A percentile compares a stretch with the other conserved stretches of the same genome.
Evolutionary conservation across 2,888 invertebrate species (phyloP).

Genomic region (Drosophila dives): DNA sequence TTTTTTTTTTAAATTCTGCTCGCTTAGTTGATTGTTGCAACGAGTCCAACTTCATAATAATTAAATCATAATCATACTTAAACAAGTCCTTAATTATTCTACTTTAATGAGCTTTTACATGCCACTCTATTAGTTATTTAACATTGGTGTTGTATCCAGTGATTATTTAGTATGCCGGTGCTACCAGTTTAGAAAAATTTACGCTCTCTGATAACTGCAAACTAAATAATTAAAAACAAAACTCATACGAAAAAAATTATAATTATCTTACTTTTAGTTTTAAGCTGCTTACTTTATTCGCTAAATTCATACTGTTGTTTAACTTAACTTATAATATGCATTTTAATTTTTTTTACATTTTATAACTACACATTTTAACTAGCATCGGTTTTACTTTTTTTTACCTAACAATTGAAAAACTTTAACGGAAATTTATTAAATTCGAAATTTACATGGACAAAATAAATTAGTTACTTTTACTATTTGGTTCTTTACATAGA

Average conservation of each 20-base stretch:
- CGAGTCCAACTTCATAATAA: conserved; percentile 1
- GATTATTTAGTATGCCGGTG: conserved; percentile 41
- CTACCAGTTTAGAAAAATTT: conserved; percentile 57
- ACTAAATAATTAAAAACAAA: conserved; percentile 23
- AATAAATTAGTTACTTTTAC: not conserved
- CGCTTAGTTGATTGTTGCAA: not conserved
- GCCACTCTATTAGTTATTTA: conserved; percentile 15
- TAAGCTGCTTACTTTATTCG: conserved; percentile 15
- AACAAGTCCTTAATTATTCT: conserved; percentile 2
- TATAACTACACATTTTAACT: conserved; percentile 7
- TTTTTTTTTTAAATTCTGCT: not conserved
- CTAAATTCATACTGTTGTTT: conserved; percentile 10
- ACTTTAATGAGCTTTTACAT: conserved; percentile 12
- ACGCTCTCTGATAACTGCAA: conserved; percentile 52
- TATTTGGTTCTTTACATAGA: not conserved
- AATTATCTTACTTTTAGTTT: conserved; percentile 22
- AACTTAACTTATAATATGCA: not conserved
- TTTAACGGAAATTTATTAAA: not conserved
- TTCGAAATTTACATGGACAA: not conserved
- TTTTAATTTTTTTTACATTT: conserved; percentile 13
- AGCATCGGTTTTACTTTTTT: not conserved
- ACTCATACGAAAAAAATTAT: conserved; percentile 2
- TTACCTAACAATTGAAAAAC: not conserved
- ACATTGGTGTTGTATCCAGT: conserved; percentile 58
- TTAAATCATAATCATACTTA: conserved; percentile 11